A percentile compares a stretch with the other conserved stretches of the same genome.
These are phyloP conservation scores for Polyommatus icarus DNA, from an alignment of 2,888 invertebrate species.

Conservation along the genomic window DNA sequence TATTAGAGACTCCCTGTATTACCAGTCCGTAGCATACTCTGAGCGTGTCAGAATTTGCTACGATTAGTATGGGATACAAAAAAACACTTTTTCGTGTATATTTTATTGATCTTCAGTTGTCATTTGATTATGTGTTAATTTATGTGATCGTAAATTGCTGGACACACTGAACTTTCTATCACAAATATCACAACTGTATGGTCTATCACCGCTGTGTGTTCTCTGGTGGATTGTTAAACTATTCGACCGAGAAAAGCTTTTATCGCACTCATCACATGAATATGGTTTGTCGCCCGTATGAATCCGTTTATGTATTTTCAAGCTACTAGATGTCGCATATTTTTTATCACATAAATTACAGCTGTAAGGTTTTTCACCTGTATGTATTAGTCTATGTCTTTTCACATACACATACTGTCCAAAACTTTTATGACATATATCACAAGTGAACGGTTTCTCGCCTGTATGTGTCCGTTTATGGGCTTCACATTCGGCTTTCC, in stretches of 20 bases:
- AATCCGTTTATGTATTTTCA: constrained; percentile 4
- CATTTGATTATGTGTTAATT: background rate
- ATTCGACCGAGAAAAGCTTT: background rate
- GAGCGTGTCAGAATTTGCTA: too few relatives aligned
- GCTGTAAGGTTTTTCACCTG: background rate
- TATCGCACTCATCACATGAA: constrained; percentile 11
- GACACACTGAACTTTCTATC: constrained; percentile 24
- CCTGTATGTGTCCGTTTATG: constrained; percentile 9
- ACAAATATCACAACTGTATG: constrained; percentile 29
- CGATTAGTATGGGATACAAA: background rate
- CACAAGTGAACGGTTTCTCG: constrained; percentile 18
- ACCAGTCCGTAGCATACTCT: too few relatives aligned
- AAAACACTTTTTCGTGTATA: background rate
- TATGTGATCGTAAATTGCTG: background rate
- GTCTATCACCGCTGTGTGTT: constrained; percentile 16
- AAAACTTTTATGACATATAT: constrained; percentile 18
- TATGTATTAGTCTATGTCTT: constrained; percentile 7
- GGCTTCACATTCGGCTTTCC: background rate
- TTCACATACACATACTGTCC: background rate
- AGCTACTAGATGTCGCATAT: background rate
- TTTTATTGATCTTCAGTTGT: background rate
- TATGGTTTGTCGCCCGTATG: constrained; percentile 14
- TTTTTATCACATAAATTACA: constrained; percentile 21
- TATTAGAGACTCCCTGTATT: too few relatives aligned
- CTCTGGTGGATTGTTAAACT: constrained; percentile 3